phyloP scores from a whole-genome alignment of 1,140 invertebrate genomes.

The Atta cephalotes region DNA sequence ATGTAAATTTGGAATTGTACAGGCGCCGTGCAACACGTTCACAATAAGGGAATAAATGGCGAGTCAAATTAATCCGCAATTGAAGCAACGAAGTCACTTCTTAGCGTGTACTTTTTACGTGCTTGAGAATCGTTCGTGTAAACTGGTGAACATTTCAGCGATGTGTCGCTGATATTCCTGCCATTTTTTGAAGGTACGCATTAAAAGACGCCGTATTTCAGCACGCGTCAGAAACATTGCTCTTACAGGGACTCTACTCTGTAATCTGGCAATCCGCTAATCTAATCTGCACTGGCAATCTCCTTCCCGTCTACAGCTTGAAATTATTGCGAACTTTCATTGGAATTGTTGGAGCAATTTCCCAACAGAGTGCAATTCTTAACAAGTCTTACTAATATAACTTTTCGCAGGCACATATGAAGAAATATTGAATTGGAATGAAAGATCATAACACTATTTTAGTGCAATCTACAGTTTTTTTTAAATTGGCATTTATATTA shows the following conservation, averaged over 20 bases:
- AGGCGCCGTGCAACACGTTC: neutral
- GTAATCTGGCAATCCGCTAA: slow-evolving; percentile 73
- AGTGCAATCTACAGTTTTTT: too few species aligned
- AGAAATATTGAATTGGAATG: neutral
- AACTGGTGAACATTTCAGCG: slow-evolving; percentile 66
- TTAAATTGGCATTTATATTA: too few species aligned
- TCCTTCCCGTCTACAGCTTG: slow-evolving; percentile 21
- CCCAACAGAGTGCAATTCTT: slow-evolving; percentile 65
- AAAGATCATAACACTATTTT: too few species aligned
- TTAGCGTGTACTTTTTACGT: slow-evolving; percentile 43
- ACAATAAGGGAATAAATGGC: slow-evolving; percentile 47
- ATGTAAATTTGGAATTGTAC: slow-evolving; percentile 12
- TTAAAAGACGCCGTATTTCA: slow-evolving; percentile 64
- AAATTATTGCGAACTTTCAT: slow-evolving; percentile 76
- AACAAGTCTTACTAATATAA: slow-evolving; percentile 65
- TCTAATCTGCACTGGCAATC: slow-evolving; percentile 69
- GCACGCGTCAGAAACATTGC: slow-evolving; percentile 59
- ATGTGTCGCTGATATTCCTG: slow-evolving; percentile 46
- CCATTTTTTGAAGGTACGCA: slow-evolving; percentile 61
- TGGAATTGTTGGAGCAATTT: slow-evolving; percentile 72
- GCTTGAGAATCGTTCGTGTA: slow-evolving; percentile 61
- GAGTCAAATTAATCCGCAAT: slow-evolving; percentile 72
- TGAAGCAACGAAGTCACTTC: slow-evolving; percentile 17
- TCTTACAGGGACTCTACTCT: slow-evolving; percentile 64
- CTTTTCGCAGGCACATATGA: neutral